These are phyloP conservation scores for Heteromurus nitidus DNA, from an alignment of 2,888 invertebrate species.

Conservation along the genomic window DNA sequence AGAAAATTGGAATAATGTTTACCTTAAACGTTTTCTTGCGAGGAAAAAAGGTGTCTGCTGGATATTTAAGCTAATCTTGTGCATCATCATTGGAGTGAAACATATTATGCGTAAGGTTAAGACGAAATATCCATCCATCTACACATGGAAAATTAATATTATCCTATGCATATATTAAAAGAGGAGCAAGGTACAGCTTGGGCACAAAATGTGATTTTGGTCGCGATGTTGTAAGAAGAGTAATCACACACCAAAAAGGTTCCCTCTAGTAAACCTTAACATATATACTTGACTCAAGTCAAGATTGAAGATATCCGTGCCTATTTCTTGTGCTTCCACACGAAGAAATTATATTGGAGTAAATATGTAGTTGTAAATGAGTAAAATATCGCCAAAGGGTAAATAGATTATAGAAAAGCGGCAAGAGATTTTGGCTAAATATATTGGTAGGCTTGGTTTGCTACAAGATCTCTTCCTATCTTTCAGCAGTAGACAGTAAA, in stretches of 20 bases:
- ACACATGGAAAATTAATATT: background rate
- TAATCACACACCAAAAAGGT: background rate
- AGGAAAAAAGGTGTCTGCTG: slow-evolving; percentile 35
- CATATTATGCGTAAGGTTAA: too few relatives aligned
- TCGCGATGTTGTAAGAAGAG: background rate
- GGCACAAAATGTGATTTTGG: too few relatives aligned
- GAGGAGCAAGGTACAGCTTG: background rate
- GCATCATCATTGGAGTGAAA: background rate
- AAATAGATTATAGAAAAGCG: slow-evolving; percentile 29
- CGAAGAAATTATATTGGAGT: background rate
- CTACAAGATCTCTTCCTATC: background rate
- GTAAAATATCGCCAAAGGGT: slow-evolving; percentile 38
- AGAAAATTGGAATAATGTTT: slow-evolving; percentile 8
- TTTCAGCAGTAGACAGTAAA: slow-evolving; percentile 31
- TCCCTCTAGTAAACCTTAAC: slow-evolving; percentile 6
- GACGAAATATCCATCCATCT: background rate
- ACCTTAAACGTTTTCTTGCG: background rate
- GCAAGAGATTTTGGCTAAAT: background rate
- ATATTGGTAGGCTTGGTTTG: background rate
- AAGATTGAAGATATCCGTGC: slow-evolving; percentile 8
- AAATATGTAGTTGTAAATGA: slow-evolving; percentile 23
- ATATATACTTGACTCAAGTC: background rate
- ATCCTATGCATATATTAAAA: slow-evolving; percentile 14
- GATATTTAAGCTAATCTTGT: slow-evolving; percentile 28
- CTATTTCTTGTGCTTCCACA: slow-evolving; percentile 18